phyloP scores from a whole-genome alignment of 2,888 invertebrate genomes.

The Pharmacophagus antenor region DNA sequence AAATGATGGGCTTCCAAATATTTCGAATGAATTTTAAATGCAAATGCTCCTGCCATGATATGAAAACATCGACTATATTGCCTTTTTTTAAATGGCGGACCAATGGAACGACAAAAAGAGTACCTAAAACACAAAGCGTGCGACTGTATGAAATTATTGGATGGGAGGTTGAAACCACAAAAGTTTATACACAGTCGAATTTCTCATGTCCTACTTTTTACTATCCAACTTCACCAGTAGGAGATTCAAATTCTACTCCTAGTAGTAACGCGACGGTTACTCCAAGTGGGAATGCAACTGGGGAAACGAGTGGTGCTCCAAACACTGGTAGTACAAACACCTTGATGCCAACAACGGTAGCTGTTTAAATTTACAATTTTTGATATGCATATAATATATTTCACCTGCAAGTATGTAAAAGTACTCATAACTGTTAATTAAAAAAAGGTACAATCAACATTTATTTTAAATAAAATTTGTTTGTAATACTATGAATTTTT shows the following conservation, averaged over 20 bases:
- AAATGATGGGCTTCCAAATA: constrained; percentile 58
- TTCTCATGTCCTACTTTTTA: constrained; percentile 25
- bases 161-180: constrained; percentile 9
- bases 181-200: constrained; percentile 5
- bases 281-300: not conserved
- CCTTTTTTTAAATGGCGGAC: constrained; percentile 62
- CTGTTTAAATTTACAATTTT: not conserved
- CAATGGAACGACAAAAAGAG: constrained; percentile 51
- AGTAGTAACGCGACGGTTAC: not conserved
- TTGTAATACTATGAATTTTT: too few relatives aligned
- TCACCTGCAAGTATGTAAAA: too few relatives aligned
- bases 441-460: too few relatives aligned
- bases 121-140: constrained; percentile 51
- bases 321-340: not conserved
- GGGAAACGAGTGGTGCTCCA: not conserved
- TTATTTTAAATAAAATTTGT: too few relatives aligned
- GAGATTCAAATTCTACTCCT: not conserved
- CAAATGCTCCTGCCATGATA: constrained; percentile 59
- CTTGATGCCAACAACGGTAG: not conserved
- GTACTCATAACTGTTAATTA: too few relatives aligned
- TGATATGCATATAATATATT: too few relatives aligned
- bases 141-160: constrained; percentile 47
- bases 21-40: constrained; percentile 52
- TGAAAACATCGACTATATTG: constrained; percentile 52
- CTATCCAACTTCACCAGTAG: constrained; percentile 11